These are phyloP conservation scores for Trichomalopsis sarcophagae DNA, from an alignment of 1,140 invertebrate genomes.

Conservation along the genomic window DNA sequence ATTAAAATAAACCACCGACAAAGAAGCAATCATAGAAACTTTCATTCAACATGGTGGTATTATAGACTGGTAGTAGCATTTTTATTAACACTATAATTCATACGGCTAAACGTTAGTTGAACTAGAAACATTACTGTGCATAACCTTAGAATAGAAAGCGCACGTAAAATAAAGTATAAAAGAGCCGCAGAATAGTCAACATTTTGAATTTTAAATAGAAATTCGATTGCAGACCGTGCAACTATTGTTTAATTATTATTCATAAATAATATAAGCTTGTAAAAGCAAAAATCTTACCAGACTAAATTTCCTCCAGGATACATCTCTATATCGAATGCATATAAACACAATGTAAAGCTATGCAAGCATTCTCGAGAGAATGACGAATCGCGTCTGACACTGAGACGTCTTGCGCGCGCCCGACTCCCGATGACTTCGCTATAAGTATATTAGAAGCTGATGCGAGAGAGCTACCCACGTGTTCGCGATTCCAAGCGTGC, in stretches of 20 bases:
- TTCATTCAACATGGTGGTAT: background rate
- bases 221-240: too few relatives aligned
- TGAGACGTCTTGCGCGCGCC: background rate
- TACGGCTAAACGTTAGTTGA: background rate
- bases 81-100: background rate
- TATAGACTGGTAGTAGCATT: background rate
- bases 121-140: background rate
- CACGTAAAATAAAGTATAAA: too few relatives aligned
- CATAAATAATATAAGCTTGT: too few relatives aligned
- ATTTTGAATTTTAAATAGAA: too few relatives aligned
- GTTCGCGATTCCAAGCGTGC: background rate
- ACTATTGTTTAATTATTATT: too few relatives aligned
- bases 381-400: background rate
- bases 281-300: too few relatives aligned
- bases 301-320: too few relatives aligned
- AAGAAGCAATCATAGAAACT: background rate
- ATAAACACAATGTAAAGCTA: background rate
- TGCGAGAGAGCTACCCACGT: conserved; percentile 25
- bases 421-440: background rate
- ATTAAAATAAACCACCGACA: background rate
- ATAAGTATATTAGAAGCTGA: background rate
- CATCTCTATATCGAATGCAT: background rate
- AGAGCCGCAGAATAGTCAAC: too few relatives aligned
- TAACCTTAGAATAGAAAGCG: too few relatives aligned
- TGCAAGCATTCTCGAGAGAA: background rate